Conservation (phyloP, 2,797 vertebrate genomes). For the Bradypodion pumilum region DNA sequence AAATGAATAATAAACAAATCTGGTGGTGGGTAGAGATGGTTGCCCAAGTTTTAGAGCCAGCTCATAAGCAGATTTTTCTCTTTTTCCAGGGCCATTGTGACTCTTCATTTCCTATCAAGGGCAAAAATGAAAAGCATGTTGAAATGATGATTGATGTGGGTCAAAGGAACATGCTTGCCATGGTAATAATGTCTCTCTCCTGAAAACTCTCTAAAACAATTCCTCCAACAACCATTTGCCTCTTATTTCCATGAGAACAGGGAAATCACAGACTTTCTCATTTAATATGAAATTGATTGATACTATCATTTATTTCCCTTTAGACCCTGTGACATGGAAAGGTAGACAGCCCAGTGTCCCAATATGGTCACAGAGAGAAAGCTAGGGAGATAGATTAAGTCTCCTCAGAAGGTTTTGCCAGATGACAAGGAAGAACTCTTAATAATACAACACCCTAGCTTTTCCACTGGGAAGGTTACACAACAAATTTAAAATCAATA, state of each 20-base stretch:
- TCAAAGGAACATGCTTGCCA: neutral
- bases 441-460: neutral
- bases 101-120: neutral
- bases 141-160: neutral
- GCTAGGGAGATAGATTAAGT: neutral
- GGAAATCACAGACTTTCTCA: neutral
- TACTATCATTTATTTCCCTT: neutral
- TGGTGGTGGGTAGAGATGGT: too few species aligned
- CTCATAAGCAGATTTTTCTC: too few species aligned
- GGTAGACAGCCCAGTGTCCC: neutral
- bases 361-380: neutral
- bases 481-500: conserved; percentile 23
- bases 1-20: too few species aligned
- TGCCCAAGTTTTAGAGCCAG: too few species aligned
- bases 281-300: conserved; percentile 13
- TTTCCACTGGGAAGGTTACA: conserved; percentile 8
- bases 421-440: conserved; percentile 7
- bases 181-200: neutral
- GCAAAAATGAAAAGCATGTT: neutral
- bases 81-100: too few species aligned
- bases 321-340: neutral
- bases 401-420: neutral
- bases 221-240: neutral
- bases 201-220: neutral
- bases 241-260: neutral